Evolutionary conservation across 1,140 invertebrate species (phyloP).

Genomic region (Colletes latitarsis): DNA sequence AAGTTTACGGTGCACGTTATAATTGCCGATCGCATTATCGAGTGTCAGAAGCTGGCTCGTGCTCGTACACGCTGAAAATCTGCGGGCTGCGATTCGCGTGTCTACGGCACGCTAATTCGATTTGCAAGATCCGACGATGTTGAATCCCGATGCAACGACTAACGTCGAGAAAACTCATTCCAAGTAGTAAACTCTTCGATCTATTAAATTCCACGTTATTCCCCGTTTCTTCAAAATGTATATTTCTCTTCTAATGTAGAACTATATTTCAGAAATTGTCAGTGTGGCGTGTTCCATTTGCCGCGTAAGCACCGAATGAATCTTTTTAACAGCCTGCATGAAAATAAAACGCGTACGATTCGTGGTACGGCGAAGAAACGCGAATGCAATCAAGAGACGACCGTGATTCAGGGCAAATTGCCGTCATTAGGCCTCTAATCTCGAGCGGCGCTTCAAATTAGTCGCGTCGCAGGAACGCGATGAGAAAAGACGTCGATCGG

Average conservation of each 20-base stretch:
- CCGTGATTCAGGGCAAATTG: too few relatives aligned
- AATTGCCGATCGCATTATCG: conserved; percentile 47
- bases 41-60: conserved; percentile 1
- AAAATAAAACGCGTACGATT: too few relatives aligned
- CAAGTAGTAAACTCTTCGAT: background rate
- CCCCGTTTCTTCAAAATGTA: too few relatives aligned
- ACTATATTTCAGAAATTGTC: too few relatives aligned
- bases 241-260: too few relatives aligned
- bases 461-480: too few relatives aligned
- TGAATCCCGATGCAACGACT: background rate
- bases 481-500: background rate
- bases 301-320: too few relatives aligned
- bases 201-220: too few relatives aligned
- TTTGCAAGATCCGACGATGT: background rate
- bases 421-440: too few relatives aligned
- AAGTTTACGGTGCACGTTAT: conserved; percentile 16
- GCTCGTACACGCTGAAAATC: background rate
- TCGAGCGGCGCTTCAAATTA: background rate
- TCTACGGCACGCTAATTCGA: conserved; percentile 5
- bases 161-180: background rate
- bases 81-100: conserved; percentile 3
- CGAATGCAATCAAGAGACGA: too few relatives aligned
- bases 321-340: too few relatives aligned
- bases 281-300: too few relatives aligned
- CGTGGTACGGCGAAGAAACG: background rate